These are phyloP conservation scores for Synaphobranchus kaupii DNA, from an alignment of 2,797 vertebrate genomes.

Conservation along the genomic window DNA sequence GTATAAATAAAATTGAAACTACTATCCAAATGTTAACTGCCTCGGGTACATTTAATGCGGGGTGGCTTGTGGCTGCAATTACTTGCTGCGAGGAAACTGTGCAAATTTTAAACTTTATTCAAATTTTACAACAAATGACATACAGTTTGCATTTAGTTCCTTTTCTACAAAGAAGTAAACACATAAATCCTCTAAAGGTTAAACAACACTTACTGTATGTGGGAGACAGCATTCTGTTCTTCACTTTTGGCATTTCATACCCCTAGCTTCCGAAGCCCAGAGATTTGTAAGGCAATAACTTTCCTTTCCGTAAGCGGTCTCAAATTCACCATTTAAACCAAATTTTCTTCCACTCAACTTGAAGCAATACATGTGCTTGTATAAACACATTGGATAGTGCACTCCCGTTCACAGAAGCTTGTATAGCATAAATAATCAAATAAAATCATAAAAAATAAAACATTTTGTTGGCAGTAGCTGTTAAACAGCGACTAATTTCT, in stretches of 20 bases:
- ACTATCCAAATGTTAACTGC: background rate
- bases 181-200: slow-evolving; percentile 7
- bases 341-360: background rate
- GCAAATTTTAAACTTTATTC: slow-evolving; percentile 29
- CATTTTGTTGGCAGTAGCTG: background rate
- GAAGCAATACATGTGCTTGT: slow-evolving; percentile 6
- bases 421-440: background rate
- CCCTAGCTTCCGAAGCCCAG: slow-evolving; percentile 22
- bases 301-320: background rate
- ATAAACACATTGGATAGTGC: slow-evolving; percentile 21
- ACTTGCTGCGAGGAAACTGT: slow-evolving; percentile 20
- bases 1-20: background rate
- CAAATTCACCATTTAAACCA: background rate
- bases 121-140: slow-evolving; percentile 33
- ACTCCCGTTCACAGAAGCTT: slow-evolving; percentile 11
- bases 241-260: slow-evolving; percentile 25
- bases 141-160: slow-evolving; percentile 12
- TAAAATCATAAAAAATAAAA: background rate
- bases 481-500: background rate
- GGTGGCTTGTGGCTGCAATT: background rate
- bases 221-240: slow-evolving; percentile 15
- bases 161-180: slow-evolving; percentile 26
- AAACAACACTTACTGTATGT: slow-evolving; percentile 23
- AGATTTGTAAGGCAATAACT: slow-evolving; percentile 34
- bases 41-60: background rate